These are phyloP conservation scores for Chrysochloris asiatica DNA, from an alignment of 2,113 vertebrate species.

Conservation along the genomic window DNA sequence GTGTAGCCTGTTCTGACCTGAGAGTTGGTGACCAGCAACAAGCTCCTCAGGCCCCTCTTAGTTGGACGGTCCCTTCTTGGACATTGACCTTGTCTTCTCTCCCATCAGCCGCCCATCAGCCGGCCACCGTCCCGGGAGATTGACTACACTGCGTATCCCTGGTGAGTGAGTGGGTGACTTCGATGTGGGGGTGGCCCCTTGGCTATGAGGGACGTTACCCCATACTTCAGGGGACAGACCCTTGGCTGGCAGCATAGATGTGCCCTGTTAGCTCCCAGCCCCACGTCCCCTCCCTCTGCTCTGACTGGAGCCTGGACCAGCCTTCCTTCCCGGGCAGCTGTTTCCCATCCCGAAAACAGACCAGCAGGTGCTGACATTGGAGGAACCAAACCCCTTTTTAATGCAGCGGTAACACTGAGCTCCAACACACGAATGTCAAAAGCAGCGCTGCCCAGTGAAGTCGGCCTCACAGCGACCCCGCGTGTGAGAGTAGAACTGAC, in stretches of 20 bases:
- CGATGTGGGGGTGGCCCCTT: neutral
- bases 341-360: neutral
- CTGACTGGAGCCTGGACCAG: rapidly evolving
- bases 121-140: slow-evolving; percentile 91
- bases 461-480: too few species aligned
- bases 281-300: rapidly evolving
- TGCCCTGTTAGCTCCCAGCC: neutral
- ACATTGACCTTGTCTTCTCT: neutral
- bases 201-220: too few species aligned
- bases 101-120: slow-evolving; percentile 86
- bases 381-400: too few species aligned
- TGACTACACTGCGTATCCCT: slow-evolving; percentile 93
- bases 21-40: rapidly evolving
- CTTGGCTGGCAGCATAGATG: neutral
- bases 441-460: too few species aligned
- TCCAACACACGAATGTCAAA: rapidly evolving
- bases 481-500: too few species aligned
- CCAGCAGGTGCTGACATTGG: rapidly evolving
- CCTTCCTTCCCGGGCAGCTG: too few species aligned
- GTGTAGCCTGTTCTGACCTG: too few species aligned
- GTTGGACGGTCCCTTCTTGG: rapidly evolving
- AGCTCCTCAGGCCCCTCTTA: too few species aligned
- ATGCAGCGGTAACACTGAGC: neutral
- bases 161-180: slow-evolving; percentile 85
- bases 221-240: neutral